Base-by-base conservation (phyloP, 2,888 invertebrate species). In the Neuroscelio doddi region DNA sequence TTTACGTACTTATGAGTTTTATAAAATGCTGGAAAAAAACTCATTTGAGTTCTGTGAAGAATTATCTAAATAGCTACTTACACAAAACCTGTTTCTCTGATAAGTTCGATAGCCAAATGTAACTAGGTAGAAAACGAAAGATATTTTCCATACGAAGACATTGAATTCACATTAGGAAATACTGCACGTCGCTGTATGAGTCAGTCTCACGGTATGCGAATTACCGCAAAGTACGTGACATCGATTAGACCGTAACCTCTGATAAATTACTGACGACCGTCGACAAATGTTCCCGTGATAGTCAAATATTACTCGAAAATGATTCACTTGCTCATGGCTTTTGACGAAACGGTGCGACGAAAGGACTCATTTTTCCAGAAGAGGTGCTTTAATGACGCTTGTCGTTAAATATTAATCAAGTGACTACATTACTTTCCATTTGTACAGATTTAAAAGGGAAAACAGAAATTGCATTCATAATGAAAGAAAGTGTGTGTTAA, bases 221-320 rank as follows among this genome's bases (percentile, higher is more conserved):
- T 70, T 68, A 63, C 69, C 61, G 64, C 70, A 65, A 65, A 69
- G 50, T 70, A 68, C 68, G 72, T 69, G 70, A 68, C 68, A 70
- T 64, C 69, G 69, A 73, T 73, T 73, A 70, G 71, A 63, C 62
- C 21, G 56, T 56, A 64, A 51, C 51, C 58, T 64, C 52, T 34
- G 30, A 46, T 29, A 45, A 47, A 38, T 39, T 49, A 47, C 47
- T 46, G 51, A 63, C 36, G 44, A 47, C 41, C 42, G 56, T 34
- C 56, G 38, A 32, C 46, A 38, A 63, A 56, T 42, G 51, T 46
- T 10, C 34, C n/a, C 51, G 24, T n/a, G n/a, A 49, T 61, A 56
- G 47, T 64, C 47, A 50, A 58, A 55, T 58, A 58, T 12, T 50
- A 26, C 14, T 21, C 46, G 42, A 27, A 36, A 51, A 46, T 47